Percentiles rank a stretch among this genome's conserved stretches.
These are phyloP conservation scores for Pseudobourletiella spinata DNA, from an alignment of 1,140 invertebrate genomes.

Conservation along the genomic window DNA sequence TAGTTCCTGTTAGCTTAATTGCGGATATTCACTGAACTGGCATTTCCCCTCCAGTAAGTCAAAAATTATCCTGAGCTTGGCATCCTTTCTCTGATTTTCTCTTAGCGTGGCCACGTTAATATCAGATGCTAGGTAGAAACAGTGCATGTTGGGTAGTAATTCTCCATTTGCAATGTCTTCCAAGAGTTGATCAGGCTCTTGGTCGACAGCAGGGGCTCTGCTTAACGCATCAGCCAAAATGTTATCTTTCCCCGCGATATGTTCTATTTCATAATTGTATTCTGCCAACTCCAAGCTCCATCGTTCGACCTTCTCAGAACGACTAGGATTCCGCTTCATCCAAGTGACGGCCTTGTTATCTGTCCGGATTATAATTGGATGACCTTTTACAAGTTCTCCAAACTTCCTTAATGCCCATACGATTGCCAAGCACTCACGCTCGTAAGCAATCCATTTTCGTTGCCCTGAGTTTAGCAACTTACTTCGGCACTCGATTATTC, in stretches of 20 bases:
- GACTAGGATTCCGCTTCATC: conserved; percentile 7
- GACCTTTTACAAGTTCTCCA: conserved; percentile 17
- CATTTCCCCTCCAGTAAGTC: no score
- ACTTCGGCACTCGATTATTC: conserved; percentile 13
- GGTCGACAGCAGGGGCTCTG: no score
- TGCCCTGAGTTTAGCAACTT: conserved; percentile 15
- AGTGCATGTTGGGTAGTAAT: no score
- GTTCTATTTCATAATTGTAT: conserved; percentile 29
- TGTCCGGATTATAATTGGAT: conserved; percentile 18
- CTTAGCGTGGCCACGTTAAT: no score
- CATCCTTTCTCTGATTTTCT: no score
- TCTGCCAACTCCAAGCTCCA: conserved; percentile 31
- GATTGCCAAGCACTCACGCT: conserved; percentile 22
- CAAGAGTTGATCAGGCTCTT: no score
- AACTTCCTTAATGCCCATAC: conserved; percentile 25
- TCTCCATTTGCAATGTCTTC: no score
- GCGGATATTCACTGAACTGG: no score
- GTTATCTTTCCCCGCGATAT: conserved; percentile 38
- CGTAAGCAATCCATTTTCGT: conserved; percentile 1
- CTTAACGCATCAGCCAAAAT: conserved; percentile 18
- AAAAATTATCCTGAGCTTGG: no score
- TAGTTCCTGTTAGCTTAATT: no score
- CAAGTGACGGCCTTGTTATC: conserved; percentile 23
- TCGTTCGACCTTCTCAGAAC: conserved; percentile 13
- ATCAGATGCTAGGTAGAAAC: no score